Conservation (phyloP, 2,888 invertebrate genomes). For the Cataglyphis cursor region DNA sequence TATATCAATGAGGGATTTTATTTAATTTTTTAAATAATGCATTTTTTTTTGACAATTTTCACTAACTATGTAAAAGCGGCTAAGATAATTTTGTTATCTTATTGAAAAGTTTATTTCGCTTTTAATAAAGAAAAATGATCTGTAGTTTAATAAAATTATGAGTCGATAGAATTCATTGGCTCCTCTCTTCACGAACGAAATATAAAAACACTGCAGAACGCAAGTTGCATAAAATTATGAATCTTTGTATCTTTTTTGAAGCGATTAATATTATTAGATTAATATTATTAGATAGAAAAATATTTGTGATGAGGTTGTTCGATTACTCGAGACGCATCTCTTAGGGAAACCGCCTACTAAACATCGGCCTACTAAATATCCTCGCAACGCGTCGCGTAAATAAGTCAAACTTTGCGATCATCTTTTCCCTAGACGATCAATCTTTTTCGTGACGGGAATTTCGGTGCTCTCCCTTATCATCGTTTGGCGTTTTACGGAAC, state of each 20-base stretch:
- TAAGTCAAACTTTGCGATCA: constrained; percentile 11
- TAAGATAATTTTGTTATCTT: constrained; percentile 11
- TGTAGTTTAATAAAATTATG: not conserved
- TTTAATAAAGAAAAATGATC: not conserved
- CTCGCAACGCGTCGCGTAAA: constrained; percentile 15
- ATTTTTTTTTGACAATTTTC: not conserved
- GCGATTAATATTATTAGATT: not conserved
- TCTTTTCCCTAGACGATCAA: not conserved
- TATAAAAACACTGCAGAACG: not conserved
- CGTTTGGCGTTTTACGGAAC: constrained; percentile 37
- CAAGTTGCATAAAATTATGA: not conserved
- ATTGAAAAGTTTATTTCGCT: not conserved
- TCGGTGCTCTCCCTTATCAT: not conserved
- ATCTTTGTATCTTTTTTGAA: constrained; percentile 3
- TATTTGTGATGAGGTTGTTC: not conserved
- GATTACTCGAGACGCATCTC: not conserved
- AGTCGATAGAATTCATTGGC: not conserved
- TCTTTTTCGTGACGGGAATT: constrained; percentile 6
- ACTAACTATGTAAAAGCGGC: not conserved
- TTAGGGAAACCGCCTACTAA: not conserved
- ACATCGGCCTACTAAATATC: not conserved
- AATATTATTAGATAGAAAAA: not conserved
- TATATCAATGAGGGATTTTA: not conserved
- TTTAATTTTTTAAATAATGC: not conserved
- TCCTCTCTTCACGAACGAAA: not conserved